Conservation (phyloP, 2,797 vertebrate species). For the Margarornis squamiger region DNA sequence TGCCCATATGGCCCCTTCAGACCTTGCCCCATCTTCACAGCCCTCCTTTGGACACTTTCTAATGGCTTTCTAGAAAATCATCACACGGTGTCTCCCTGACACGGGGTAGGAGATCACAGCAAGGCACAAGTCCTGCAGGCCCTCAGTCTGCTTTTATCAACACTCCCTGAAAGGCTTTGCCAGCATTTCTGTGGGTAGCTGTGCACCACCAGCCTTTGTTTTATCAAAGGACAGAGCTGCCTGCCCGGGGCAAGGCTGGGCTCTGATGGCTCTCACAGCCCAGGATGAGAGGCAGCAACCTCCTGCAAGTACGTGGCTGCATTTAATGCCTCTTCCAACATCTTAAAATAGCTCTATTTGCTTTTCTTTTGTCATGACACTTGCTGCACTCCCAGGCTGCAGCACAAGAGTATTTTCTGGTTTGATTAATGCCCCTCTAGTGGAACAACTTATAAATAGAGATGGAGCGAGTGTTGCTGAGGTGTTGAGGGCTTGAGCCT, state of each 20-base stretch:
- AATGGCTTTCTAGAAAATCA: not conserved
- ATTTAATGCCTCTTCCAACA: not conserved
- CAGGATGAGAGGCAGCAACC: not conserved
- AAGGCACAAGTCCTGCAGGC: not conserved
- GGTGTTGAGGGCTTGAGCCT: conserved; percentile 1
- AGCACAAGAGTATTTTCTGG: not conserved
- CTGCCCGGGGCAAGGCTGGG: not conserved
- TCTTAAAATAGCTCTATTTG: not conserved
- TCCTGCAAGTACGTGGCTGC: not conserved
- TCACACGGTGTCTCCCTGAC: not conserved
- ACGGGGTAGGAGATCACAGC: rapidly evolving
- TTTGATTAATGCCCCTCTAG: conserved; percentile 9
- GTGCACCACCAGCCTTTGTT: not conserved
- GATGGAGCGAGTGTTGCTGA: not conserved
- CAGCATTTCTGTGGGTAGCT: not conserved
- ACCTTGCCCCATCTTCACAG: no score
- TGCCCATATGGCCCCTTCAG: not conserved
- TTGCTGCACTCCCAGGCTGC: not conserved
- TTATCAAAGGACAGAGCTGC: not conserved
- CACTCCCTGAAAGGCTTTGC: not conserved
- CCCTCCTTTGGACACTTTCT: not conserved
- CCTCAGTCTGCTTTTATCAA: not conserved
- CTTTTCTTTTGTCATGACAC: conserved; percentile 6
- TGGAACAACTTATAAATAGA: conserved; percentile 34
- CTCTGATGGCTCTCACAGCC: rapidly evolving